phyloP scores from a whole-genome alignment of 2,797 vertebrate genomes.

The Pseudochirops corinnae region DNA sequence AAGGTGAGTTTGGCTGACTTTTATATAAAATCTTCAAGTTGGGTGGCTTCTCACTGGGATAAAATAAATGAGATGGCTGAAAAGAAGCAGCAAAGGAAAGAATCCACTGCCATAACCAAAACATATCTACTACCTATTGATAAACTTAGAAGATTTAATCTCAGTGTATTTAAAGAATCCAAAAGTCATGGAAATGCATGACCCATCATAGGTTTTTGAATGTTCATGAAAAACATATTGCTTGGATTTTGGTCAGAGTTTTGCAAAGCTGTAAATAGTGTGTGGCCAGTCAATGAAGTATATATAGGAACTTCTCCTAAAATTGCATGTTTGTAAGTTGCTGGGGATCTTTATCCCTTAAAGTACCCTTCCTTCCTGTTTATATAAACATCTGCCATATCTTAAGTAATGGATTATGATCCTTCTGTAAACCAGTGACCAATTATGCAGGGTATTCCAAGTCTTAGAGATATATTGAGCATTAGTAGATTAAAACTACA shows the following conservation, averaged over 20 bases:
- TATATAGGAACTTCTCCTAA: background rate
- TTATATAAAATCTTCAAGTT: background rate
- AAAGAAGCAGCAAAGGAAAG: background rate
- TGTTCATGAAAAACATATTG: rapidly evolving
- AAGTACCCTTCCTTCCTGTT: background rate
- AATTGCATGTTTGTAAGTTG: background rate
- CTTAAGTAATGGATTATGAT: no score
- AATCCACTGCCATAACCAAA: rapidly evolving
- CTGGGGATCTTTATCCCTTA: background rate
- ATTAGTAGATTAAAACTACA: background rate
- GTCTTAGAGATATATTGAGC: background rate
- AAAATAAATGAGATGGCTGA: background rate
- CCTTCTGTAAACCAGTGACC: background rate
- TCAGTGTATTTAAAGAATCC: background rate
- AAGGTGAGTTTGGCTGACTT: constrained; percentile 86
- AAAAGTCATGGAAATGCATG: background rate
- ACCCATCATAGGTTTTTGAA: background rate
- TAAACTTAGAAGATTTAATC: background rate
- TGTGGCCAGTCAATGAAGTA: background rate
- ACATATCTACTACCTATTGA: background rate
- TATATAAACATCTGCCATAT: rapidly evolving
- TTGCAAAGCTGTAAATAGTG: rapidly evolving
- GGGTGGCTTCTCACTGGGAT: background rate
- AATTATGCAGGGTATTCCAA: background rate
- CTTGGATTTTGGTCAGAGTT: background rate